Percentiles rank a stretch among this genome's conserved stretches.
Evolutionary conservation across 2,797 vertebrate species (phyloP).

Genomic region (Zenarchopterus dispar): DNA sequence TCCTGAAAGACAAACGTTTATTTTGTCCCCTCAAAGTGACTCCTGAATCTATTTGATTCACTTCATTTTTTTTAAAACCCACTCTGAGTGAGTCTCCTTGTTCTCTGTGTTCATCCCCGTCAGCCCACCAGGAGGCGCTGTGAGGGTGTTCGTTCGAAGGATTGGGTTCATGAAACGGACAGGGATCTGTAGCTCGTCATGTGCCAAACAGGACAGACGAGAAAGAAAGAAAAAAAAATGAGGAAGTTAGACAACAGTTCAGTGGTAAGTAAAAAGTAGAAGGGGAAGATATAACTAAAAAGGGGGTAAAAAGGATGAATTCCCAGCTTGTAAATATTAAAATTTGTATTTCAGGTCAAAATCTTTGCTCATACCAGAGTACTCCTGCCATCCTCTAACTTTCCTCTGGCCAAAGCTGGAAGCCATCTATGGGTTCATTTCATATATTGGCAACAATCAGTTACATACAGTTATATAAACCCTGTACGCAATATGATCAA

Average conservation of each 20-base stretch:
- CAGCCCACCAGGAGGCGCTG: slow-evolving; percentile 48
- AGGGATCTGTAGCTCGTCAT: slow-evolving; percentile 22
- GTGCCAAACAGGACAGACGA: slow-evolving; percentile 7
- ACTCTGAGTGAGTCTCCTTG: slow-evolving; percentile 62
- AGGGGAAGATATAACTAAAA: not conserved
- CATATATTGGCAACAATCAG: not conserved
- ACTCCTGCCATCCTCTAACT: slow-evolving; percentile 11
- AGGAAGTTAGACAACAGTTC: not conserved
- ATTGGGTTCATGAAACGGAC: slow-evolving; percentile 14
- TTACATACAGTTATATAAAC: too few species aligned
- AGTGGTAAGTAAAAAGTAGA: not conserved
- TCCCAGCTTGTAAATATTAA: too few species aligned
- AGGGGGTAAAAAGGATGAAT: not conserved
- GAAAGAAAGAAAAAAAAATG: not conserved
- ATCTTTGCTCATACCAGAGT: slow-evolving; percentile 46
- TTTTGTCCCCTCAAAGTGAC: not conserved
- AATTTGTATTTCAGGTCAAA: not conserved
- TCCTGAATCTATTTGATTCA: not conserved
- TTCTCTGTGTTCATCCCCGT: slow-evolving; percentile 36
- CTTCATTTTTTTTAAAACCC: slow-evolving; percentile 1
- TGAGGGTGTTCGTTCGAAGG: slow-evolving; percentile 8
- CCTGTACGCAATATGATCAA: not conserved
- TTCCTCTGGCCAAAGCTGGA: slow-evolving; percentile 41
- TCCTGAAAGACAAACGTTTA: slow-evolving; percentile 52
- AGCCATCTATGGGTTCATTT: slow-evolving; percentile 55